Percentiles rank a stretch among this genome's conserved stretches.
These are phyloP conservation scores for Nemurella pictetii DNA, from an alignment of 2,888 invertebrate species.

Conservation along the genomic window DNA sequence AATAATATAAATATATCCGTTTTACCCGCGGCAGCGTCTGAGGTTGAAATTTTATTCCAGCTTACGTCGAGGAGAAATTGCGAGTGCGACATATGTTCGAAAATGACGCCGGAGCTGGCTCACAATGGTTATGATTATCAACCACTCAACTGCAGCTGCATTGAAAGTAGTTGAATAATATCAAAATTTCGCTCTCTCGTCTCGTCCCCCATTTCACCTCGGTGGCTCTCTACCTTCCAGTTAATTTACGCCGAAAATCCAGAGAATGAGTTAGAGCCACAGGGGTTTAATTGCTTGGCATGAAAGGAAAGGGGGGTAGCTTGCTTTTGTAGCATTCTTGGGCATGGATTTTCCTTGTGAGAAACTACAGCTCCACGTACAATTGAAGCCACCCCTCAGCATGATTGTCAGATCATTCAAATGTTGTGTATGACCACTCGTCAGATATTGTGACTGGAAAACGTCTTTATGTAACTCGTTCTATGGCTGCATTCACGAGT, in stretches of 20 bases:
- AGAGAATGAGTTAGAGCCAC: not conserved
- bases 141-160: conserved; percentile 1
- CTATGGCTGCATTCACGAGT: not conserved
- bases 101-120: not conserved
- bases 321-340: not conserved
- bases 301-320: not conserved
- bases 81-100: not conserved
- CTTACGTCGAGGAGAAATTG: not conserved
- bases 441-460: not conserved
- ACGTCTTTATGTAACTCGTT: not conserved
- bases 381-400: not conserved
- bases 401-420: not conserved
- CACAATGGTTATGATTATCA: not conserved
- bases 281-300: not conserved
- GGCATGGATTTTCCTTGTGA: not conserved
- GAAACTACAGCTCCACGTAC: not conserved
- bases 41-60: not conserved
- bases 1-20: not conserved
- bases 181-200: not conserved
- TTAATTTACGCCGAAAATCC: not conserved
- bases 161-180: conserved; percentile 3
- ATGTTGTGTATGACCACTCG: not conserved
- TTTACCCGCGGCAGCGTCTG: not conserved
- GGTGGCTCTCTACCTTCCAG: not conserved
- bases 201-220: not conserved